Conservation (phyloP, 1,140 invertebrate genomes). For the Drosophila suzukii region DNA sequence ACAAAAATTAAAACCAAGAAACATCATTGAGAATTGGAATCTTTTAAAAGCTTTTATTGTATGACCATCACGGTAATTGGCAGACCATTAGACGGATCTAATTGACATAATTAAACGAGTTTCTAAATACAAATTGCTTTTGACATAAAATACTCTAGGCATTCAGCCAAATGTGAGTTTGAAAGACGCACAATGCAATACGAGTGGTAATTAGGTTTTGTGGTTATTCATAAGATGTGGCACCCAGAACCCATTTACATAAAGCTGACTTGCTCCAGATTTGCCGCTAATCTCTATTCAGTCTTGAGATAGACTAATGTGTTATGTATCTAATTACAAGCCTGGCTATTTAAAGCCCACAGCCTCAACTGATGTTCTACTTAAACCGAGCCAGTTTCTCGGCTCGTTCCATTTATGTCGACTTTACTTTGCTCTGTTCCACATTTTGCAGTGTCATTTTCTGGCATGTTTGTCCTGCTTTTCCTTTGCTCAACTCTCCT, state of each 20-base stretch:
- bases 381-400: slow-evolving; percentile 30
- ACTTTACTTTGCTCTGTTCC: slow-evolving; percentile 23
- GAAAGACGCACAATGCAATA: not conserved
- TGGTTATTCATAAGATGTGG: slow-evolving; percentile 1
- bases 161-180: slow-evolving; percentile 1
- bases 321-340: slow-evolving; percentile 38
- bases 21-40: too few relatives aligned
- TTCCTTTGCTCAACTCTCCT: slow-evolving; percentile 15
- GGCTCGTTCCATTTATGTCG: slow-evolving; percentile 34
- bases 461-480: slow-evolving; percentile 23
- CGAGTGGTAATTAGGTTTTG: slow-evolving; percentile 3
- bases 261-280: slow-evolving; percentile 4
- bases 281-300: slow-evolving; percentile 13
- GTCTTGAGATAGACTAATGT: slow-evolving; percentile 31
- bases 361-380: slow-evolving; percentile 31
- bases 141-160: not conserved
- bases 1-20: too few relatives aligned
- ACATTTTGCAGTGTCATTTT: slow-evolving; percentile 33
- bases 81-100: too few relatives aligned
- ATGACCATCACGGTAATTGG: too few relatives aligned
- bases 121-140: not conserved
- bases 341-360: slow-evolving; percentile 35
- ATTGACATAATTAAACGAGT: not conserved
- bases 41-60: too few relatives aligned
- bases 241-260: slow-evolving; percentile 11